Conservation (phyloP, 1,140 invertebrate species). For the Goniozus legneri region DNA sequence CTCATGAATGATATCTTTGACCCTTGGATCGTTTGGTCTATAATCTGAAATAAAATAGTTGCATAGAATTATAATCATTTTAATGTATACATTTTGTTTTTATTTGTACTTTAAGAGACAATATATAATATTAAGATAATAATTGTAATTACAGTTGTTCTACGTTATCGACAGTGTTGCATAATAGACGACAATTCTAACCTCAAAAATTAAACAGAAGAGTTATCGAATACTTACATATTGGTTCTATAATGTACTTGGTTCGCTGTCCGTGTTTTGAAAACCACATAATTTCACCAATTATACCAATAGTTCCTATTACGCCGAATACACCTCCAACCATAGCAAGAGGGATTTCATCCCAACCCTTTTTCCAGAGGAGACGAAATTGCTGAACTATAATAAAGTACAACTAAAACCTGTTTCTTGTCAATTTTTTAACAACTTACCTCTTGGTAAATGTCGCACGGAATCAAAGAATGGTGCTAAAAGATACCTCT, state of each 20-base stretch:
- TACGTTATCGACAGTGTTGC: too few species aligned
- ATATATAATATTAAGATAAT: constrained; percentile 2
- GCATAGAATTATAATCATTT: too few species aligned
- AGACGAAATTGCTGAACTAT: too few species aligned
- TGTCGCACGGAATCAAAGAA: too few species aligned
- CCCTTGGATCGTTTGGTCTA: constrained; percentile 22
- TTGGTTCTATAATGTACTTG: background rate
- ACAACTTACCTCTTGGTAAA: too few species aligned
- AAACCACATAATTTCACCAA: too few species aligned
- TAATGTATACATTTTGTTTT: too few species aligned
- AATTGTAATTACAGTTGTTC: constrained; percentile 4
- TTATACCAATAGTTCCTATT: fast-evolving
- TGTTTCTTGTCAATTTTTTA: too few species aligned
- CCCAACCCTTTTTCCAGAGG: constrained; percentile 5
- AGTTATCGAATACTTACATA: constrained; percentile 14
- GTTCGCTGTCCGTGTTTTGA: background rate
- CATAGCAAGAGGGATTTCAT: constrained; percentile 10
- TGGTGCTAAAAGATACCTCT: too few species aligned
- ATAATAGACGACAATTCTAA: too few species aligned
- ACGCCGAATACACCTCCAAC: fast-evolving
- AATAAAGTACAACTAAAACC: too few species aligned
- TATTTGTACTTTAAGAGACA: too few species aligned
- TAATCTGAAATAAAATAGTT: constrained; percentile 26
- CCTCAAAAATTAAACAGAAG: background rate
- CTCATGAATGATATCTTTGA: background rate